Base-by-base conservation (phyloP, 2,888 invertebrate genomes). In the Chymomyza amoena region DNA sequence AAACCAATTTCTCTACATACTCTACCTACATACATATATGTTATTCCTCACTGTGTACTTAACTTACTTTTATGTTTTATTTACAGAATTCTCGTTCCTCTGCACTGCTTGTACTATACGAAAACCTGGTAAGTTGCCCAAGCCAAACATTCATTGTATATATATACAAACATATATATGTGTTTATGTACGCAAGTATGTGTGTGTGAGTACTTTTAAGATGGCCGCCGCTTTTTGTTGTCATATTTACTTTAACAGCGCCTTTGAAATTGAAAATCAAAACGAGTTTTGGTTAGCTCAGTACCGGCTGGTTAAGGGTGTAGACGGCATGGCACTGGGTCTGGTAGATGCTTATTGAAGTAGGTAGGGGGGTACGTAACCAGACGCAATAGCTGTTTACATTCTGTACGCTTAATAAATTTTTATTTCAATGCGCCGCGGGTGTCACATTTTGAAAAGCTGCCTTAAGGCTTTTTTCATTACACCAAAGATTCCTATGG, bases 371-470 rank as follows among this genome's bases (percentile, higher is more conserved):
- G 39, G 4, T 10, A 1, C 4, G 6, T 6, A 16, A 54, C 16
- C 54, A 54, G 54, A 54, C 16, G 54, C 16, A 20, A 4, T 18
- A 10, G 36, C 60, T 60, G 60, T 60, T 60, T 32, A 60, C 60
- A 32, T 60, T 60, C 39, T 32, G 60, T n/a, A 36, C 60, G 60
- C 60, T 60, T 39, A 60, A 60, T 60, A 28, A 64, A 61, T 59
- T 62, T 65, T 68, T 66, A 61, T 66, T 81, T 66, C 59, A 56
- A 68, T 62, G 57, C 72, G 72, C 86, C 81, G 73, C 79, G 52
- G 84, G 85, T 71, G 66, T 67, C 75, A 61, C 56, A 67, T 60
- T 65, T 64, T 61, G 15, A 59, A 54, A 28, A 52, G 61, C 45
- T 36, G 60, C 60, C 60, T 32, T 60, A n/a, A 15, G 16, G 57